phyloP scores from a whole-genome alignment of 1,140 invertebrate genomes.

The Octopus bimaculoides region DNA sequence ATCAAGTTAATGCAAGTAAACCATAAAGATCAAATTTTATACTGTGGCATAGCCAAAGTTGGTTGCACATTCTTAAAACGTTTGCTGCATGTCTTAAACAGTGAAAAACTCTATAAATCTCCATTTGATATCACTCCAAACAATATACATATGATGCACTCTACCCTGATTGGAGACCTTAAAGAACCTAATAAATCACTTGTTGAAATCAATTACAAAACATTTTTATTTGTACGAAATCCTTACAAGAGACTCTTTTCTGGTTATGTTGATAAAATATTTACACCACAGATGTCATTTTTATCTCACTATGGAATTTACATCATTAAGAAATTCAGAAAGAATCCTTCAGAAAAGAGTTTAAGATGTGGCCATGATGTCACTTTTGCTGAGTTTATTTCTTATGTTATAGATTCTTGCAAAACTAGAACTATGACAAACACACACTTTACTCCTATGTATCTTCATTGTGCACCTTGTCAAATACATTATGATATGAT shows the following conservation, averaged over 20 bases:
- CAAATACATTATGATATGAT: conserved; percentile 18
- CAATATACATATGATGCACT: not conserved
- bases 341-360: conserved; percentile 4
- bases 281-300: conserved; percentile 21
- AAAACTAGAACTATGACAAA: not conserved
- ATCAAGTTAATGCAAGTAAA: not conserved
- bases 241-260: conserved; percentile 33
- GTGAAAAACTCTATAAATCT: not conserved
- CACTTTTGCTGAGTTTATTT: conserved; percentile 32
- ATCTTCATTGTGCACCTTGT: conserved; percentile 26
- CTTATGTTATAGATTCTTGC: not conserved
- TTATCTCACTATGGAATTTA: conserved; percentile 18
- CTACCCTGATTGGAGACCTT: not conserved
- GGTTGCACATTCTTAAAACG: conserved; percentile 26
- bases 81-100: conserved; percentile 12
- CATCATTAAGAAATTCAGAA: conserved; percentile 2
- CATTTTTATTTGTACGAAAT: conserved; percentile 30
- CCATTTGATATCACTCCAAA: conserved; percentile 14
- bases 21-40: conserved; percentile 19
- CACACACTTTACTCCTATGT: conserved; percentile 27
- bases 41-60: conserved; percentile 21
- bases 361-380: conserved; percentile 29
- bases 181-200: not conserved
- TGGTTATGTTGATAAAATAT: conserved; percentile 33
- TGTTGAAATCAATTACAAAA: not conserved